phyloP scores from a whole-genome alignment of 2,888 invertebrate genomes.

The Philhelius pedissequus region DNA sequence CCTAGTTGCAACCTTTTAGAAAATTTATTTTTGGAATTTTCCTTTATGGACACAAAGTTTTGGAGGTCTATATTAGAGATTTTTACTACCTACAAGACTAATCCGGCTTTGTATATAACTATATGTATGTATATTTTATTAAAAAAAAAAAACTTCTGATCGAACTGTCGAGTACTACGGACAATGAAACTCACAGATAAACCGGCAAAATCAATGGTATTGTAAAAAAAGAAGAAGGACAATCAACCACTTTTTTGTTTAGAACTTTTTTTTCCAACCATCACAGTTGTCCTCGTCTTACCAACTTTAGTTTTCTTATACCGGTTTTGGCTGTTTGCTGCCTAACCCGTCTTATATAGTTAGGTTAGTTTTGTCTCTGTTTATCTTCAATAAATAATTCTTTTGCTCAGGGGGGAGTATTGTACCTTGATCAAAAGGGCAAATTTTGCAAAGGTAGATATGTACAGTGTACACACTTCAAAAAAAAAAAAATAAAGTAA shows the following conservation, averaged over 20 bases:
- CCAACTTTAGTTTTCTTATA: not conserved
- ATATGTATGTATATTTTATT: too few relatives aligned
- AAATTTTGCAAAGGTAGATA: not conserved
- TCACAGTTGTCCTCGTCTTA: slow-evolving; percentile 49
- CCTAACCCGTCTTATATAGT: slow-evolving; percentile 23
- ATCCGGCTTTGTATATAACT: too few relatives aligned
- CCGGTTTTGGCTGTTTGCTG: not conserved
- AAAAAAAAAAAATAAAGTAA: slow-evolving; percentile 8
- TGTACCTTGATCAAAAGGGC: not conserved
- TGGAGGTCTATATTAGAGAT: too few relatives aligned
- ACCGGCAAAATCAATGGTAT: slow-evolving; percentile 45
- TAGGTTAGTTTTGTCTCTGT: slow-evolving; percentile 18
- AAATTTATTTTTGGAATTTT: too few relatives aligned
- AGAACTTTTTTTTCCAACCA: slow-evolving; percentile 11
- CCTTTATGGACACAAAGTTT: too few relatives aligned
- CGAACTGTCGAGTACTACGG: slow-evolving; percentile 5
- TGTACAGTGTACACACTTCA: too few relatives aligned
- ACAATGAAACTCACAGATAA: not conserved
- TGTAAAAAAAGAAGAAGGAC: slow-evolving; percentile 34
- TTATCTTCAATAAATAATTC: not conserved
- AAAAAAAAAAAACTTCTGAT: slow-evolving; percentile 47
- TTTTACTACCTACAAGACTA: too few relatives aligned
- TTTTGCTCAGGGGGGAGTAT: not conserved
- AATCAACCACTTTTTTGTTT: slow-evolving; percentile 43
- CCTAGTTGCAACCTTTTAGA: too few relatives aligned